Percentiles rank a stretch among this genome's conserved stretches.
Evolutionary conservation across 1,140 invertebrate genomes (phyloP).

Genomic region (Drepana arcuata): DNA sequence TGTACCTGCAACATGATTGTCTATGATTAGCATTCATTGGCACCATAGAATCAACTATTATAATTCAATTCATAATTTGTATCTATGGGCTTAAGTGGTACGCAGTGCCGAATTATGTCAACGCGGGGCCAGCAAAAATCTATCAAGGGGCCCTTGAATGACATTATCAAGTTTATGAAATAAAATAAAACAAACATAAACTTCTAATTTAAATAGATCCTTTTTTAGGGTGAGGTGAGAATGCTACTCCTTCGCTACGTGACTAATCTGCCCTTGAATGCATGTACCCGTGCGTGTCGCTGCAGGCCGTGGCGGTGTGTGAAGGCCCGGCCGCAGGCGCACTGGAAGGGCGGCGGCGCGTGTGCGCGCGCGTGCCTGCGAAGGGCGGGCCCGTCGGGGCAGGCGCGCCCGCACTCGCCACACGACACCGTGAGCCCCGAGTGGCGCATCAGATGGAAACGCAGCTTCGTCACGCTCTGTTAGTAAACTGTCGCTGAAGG

Average conservation of each 20-base stretch:
- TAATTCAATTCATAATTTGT: too few relatives aligned
- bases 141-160: background rate
- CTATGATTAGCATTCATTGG: too few relatives aligned
- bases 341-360: slow-evolving; percentile 3
- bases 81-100: too few relatives aligned
- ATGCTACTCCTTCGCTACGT: too few relatives aligned
- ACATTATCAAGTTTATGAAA: background rate
- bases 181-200: too few relatives aligned
- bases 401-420: slow-evolving; percentile 7
- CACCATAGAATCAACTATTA: background rate
- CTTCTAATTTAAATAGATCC: too few relatives aligned
- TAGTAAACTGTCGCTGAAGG: too few relatives aligned
- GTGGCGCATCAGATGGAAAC: slow-evolving; percentile 15
- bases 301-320: slow-evolving; percentile 7
- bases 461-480: slow-evolving; percentile 18
- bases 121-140: too few relatives aligned
- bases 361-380: slow-evolving; percentile 11
- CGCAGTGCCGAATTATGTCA: too few relatives aligned
- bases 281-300: slow-evolving; percentile 8
- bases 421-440: slow-evolving; percentile 4
- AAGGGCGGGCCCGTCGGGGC: slow-evolving; percentile 16
- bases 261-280: too few relatives aligned
- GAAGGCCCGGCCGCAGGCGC: slow-evolving; percentile 11
- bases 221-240: too few relatives aligned
- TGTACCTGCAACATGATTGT: slow-evolving; percentile 14